phyloP scores from a whole-genome alignment of 2,797 vertebrate species.

The Typhlichthys subterraneus region DNA sequence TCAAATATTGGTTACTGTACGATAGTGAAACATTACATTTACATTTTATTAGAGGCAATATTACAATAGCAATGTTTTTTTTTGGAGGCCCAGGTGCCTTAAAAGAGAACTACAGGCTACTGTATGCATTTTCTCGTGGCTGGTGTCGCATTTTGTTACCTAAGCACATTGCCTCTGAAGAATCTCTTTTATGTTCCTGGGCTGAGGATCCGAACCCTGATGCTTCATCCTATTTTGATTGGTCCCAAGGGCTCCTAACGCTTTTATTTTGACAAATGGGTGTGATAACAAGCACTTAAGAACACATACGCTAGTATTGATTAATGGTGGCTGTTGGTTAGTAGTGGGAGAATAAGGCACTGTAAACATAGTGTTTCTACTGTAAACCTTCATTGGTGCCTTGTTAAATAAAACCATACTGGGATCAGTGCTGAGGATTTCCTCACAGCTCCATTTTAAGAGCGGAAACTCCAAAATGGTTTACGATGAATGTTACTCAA shows the following conservation, averaged over 20 bases:
- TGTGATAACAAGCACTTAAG: constrained; percentile 60
- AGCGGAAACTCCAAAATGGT: constrained; percentile 6
- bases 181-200: constrained; percentile 46
- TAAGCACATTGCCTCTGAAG: not conserved
- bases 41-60: too few species aligned
- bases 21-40: too few species aligned
- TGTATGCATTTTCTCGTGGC: constrained; percentile 17
- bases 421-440: constrained; percentile 72
- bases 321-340: constrained; percentile 70
- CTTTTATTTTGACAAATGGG: constrained; percentile 78
- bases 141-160: not conserved
- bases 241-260: constrained; percentile 51
- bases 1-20: too few species aligned
- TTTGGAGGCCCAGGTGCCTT: too few species aligned
- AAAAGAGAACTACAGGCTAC: not conserved
- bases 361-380: constrained; percentile 30
- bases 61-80: too few species aligned
- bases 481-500: too few species aligned
- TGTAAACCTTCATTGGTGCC: constrained; percentile 44
- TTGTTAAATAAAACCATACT: constrained; percentile 59
- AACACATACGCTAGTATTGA: constrained; percentile 73
- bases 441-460: constrained; percentile 53
- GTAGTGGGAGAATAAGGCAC: constrained; percentile 51
- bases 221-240: constrained; percentile 67
- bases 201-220: constrained; percentile 47